A percentile compares a stretch with the other conserved stretches of the same genome.
phyloP scores from a whole-genome alignment of 2,113 vertebrate genomes.

The Catharus fuscescens region DNA sequence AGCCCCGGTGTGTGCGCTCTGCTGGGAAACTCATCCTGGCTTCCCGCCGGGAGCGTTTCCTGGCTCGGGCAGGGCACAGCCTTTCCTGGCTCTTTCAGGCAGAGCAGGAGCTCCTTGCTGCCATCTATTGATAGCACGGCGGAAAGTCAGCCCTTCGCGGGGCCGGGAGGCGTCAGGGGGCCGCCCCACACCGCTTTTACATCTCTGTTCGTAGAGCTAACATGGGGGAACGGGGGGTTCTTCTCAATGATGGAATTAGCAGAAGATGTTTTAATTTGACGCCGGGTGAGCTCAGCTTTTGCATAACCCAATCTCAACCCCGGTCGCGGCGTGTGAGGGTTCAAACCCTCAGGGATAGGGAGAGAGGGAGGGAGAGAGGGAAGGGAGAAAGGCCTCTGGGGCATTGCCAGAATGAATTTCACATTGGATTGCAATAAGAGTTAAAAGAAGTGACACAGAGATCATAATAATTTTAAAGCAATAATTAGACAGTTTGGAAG shows the following conservation, averaged over 20 bases:
- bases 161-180: no score
- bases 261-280: not conserved
- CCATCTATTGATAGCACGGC: conserved; percentile 33
- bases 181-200: rapidly evolving
- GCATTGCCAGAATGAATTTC: not conserved
- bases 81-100: no score
- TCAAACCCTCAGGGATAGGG: rapidly evolving
- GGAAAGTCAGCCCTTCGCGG: not conserved
- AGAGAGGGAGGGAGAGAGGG: no score
- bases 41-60: not conserved
- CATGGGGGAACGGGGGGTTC: rapidly evolving
- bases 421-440: not conserved
- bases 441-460: not conserved
- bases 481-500: not conserved
- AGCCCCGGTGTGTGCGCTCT: rapidly evolving
- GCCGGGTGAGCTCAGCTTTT: rapidly evolving
- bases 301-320: not conserved
- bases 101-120: conserved; percentile 49
- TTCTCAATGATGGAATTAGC: rapidly evolving
- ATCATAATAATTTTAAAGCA: not conserved
- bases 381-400: not conserved
- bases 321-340: rapidly evolving
- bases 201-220: no score
- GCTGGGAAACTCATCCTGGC: no score
- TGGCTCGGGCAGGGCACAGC: no score